These are phyloP conservation scores for Tachysurus vachellii DNA, from an alignment of 2,113 vertebrate species.

Conservation along the genomic window DNA sequence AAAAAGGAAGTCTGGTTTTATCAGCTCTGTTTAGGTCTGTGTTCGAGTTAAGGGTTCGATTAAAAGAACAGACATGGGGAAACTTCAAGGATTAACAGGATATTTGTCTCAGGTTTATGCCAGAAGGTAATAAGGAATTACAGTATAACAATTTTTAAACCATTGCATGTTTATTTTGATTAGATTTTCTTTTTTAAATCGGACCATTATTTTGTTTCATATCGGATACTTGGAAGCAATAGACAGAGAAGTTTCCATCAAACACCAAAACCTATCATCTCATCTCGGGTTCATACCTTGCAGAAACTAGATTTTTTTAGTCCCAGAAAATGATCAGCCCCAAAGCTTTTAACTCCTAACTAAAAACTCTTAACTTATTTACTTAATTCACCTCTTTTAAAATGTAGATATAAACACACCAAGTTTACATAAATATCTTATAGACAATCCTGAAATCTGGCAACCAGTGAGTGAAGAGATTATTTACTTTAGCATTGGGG, in stretches of 20 bases:
- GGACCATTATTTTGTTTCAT: not conserved
- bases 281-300: not conserved
- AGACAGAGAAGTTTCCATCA: not conserved
- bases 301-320: not conserved
- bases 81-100: not conserved
- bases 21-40: not conserved
- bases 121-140: not conserved
- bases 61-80: not conserved
- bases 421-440: not conserved
- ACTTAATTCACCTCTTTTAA: not conserved
- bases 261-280: not conserved
- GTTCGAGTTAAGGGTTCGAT: not conserved
- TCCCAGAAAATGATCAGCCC: not conserved
- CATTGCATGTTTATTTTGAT: not conserved
- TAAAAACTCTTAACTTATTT: not conserved
- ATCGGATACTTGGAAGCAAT: not conserved
- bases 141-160: not conserved
- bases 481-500: not conserved
- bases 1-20: slow-evolving; percentile 8
- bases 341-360: not conserved
- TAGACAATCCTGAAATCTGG: not conserved
- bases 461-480: not conserved
- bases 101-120: not conserved
- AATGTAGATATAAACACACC: not conserved
- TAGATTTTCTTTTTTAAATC: not conserved